Percentiles rank a stretch among this genome's conserved stretches.
Conservation (phyloP, 2,113 vertebrate genomes). For the Suncus etruscus region DNA sequence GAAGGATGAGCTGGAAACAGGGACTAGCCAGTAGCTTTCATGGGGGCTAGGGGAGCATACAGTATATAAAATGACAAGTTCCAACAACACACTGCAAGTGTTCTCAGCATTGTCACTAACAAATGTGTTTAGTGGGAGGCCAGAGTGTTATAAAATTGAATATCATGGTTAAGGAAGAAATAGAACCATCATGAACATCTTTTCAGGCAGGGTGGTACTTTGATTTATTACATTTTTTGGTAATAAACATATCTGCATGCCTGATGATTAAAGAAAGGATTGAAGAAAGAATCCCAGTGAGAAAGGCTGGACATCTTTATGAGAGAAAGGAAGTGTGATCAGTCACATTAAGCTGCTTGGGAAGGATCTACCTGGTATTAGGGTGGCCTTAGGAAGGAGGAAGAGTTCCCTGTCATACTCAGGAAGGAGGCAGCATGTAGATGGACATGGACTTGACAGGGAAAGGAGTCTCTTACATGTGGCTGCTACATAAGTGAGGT, state of each 20-base stretch:
- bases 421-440: background rate
- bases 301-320: background rate
- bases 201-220: background rate
- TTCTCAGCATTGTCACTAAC: background rate
- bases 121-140: background rate
- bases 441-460: accelerated
- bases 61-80: too few species aligned
- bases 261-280: background rate
- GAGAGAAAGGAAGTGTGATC: background rate
- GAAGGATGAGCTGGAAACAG: background rate
- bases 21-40: background rate
- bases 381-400: background rate
- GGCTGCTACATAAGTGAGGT: too few species aligned
- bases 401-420: background rate
- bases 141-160: background rate
- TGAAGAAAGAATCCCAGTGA: background rate
- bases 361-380: background rate
- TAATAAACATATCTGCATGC: background rate
- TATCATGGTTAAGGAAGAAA: background rate
- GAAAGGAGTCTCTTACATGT: accelerated
- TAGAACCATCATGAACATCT: background rate
- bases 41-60: accelerated
- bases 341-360: background rate
- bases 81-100: too few species aligned
- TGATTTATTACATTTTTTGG: background rate